Evolutionary conservation across 2,113 vertebrate species (phyloP).

Genomic region (Phyllostomus discolor): DNA sequence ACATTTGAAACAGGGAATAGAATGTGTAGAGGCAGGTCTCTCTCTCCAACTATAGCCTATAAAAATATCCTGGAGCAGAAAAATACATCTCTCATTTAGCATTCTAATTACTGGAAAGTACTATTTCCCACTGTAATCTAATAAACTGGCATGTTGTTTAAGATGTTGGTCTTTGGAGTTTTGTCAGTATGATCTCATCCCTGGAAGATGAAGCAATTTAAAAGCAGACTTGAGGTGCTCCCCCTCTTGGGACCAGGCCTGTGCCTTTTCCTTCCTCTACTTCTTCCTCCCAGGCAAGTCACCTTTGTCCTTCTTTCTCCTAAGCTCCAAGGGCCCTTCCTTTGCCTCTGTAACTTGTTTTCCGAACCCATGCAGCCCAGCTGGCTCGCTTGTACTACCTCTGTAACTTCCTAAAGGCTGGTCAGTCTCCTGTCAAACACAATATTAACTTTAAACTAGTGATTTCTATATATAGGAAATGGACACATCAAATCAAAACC

Average conservation of each 20-base stretch:
- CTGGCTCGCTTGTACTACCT: background rate
- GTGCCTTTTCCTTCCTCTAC: background rate
- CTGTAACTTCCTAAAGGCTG: background rate
- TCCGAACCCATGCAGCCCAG: background rate
- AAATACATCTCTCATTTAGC: background rate
- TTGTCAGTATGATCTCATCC: background rate
- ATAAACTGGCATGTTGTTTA: background rate
- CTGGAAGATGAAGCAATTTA: background rate
- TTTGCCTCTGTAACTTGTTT: background rate
- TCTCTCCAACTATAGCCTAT: background rate
- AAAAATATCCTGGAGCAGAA: background rate
- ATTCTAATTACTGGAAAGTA: background rate
- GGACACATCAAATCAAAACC: background rate
- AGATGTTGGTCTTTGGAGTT: background rate
- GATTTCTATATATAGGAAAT: background rate
- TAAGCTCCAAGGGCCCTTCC: background rate
- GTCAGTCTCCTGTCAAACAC: background rate
- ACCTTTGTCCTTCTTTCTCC: background rate
- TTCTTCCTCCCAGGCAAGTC: background rate
- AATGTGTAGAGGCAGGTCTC: background rate
- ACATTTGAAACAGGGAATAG: background rate
- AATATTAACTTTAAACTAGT: background rate
- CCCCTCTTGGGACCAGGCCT: background rate
- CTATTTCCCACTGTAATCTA: background rate
- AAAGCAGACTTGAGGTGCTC: background rate